Evolutionary conservation across 2,797 vertebrate species (phyloP).

Genomic region (Neostethus bicornis): DNA sequence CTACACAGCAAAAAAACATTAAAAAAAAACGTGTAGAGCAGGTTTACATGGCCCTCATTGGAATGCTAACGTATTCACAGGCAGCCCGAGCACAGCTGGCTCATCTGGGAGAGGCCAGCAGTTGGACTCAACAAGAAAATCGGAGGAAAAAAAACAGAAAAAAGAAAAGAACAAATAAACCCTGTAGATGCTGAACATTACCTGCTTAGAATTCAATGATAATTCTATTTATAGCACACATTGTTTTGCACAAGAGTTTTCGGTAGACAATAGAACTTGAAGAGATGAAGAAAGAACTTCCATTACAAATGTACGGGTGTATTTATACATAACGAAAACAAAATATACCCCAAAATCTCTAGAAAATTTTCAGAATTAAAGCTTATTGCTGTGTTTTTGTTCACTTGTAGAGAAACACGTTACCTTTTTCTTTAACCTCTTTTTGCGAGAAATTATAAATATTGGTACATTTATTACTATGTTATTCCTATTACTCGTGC

Average conservation of each 20-base stretch:
- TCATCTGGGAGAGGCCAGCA: conserved; percentile 41
- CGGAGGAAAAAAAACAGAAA: conserved; percentile 9
- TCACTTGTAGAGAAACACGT: too few species aligned
- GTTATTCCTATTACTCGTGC: too few species aligned
- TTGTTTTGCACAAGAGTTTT: background rate
- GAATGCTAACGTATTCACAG: conserved; percentile 69
- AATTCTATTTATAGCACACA: conserved; percentile 21
- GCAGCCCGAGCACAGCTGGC: conserved; percentile 49
- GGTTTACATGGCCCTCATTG: conserved; percentile 53
- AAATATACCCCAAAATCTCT: background rate
- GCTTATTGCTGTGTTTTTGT: background rate
- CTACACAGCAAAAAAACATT: conserved; percentile 33
- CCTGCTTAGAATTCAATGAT: conserved; percentile 8
- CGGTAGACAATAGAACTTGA: conserved; percentile 11
- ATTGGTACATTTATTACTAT: too few species aligned
- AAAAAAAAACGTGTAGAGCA: conserved; percentile 3
- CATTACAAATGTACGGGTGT: background rate
- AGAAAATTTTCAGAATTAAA: background rate
- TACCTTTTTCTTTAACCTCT: too few species aligned
- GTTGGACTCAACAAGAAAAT: conserved; percentile 30
- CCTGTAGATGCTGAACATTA: conserved; percentile 16
- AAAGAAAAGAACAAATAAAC: too few species aligned
- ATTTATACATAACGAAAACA: background rate
- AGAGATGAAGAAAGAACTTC: background rate
- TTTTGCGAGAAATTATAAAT: too few species aligned